phyloP scores from a whole-genome alignment of 2,888 invertebrate genomes.

The Erebia ligea region DNA sequence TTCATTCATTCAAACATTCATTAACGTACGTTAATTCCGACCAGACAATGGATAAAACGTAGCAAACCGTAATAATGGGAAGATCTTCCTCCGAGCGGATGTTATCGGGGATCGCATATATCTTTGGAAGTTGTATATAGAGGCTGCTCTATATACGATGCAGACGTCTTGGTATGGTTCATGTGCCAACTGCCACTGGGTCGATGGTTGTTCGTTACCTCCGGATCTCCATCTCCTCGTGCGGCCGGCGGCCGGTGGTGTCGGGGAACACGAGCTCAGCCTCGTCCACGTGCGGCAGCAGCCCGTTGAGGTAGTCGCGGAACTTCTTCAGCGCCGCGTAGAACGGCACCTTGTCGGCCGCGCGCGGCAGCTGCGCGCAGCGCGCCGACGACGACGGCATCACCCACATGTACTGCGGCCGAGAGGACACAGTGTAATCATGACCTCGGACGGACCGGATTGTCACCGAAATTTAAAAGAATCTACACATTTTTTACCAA shows the following conservation, averaged over 20 bases:
- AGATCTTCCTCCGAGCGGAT: too few species aligned
- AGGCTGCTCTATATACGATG: too few species aligned
- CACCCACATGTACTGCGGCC: slow-evolving; percentile 96
- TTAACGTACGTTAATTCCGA: too few species aligned
- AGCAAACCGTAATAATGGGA: too few species aligned
- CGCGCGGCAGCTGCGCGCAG: slow-evolving; percentile 98
- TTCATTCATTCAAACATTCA: too few species aligned
- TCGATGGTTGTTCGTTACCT: slow-evolving; percentile 51
- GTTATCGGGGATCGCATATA: too few species aligned
- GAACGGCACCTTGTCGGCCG: slow-evolving; percentile 98
- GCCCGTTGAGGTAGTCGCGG: slow-evolving; percentile 95
- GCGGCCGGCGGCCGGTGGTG: slow-evolving; percentile 75
- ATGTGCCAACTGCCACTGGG: background rate
- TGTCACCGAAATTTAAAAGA: too few species aligned
- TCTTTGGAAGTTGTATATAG: too few species aligned
- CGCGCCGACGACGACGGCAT: slow-evolving; percentile 99
- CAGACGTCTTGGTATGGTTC: too few species aligned
- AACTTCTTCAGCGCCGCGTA: slow-evolving; percentile 98
- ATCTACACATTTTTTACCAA: too few species aligned
- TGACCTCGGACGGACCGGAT: too few species aligned
- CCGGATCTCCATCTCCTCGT: slow-evolving; percentile 82
- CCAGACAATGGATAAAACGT: too few species aligned
- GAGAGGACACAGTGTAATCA: background rate
- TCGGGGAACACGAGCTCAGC: slow-evolving; percentile 92
- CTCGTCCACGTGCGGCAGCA: slow-evolving; percentile 92